Base-by-base conservation (phyloP, 35 echinoderm and acorn worm species). In the Amphiura filiformis region DNA sequence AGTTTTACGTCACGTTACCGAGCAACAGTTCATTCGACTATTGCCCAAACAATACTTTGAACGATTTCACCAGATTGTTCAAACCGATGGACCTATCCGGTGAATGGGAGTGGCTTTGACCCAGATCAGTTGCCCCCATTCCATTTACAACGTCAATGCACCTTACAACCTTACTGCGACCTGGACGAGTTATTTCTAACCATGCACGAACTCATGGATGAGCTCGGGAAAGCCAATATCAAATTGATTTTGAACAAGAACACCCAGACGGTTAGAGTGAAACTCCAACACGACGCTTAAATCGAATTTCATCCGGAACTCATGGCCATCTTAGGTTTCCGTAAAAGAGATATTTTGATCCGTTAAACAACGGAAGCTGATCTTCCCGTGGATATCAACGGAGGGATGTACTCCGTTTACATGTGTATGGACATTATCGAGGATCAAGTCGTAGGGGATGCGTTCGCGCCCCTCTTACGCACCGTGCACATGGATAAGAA, bases 41-140 rank as follows among this genome's bases (percentile, higher is more conserved):
- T 41, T 87, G 37, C 65, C 84, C 84, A 4, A 31, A 77, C 13
- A 77, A 77, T 31, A 78, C 70, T n/a, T 57, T 85, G 14, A 85
- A 41, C 11, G 65, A 56, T 85, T 85, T 33, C 36, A 87, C 84
- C 15, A 77, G 77, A 77, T 40, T 87, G 37, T 14, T 57, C 2
- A 76, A 56, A 28, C 70, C 84, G 1, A 39, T 87, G 5, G 22
- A 31, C 1, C 35, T 87, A 20, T 15, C 26, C 32, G 84, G 84
- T 36, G 65, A 87, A 38, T 87, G 75, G 57, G 84, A 87, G 65
- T 38, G 5, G 40, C 32, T 23, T 81, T 88, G 78, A 33, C 57
- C 23, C 76, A 88, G 32, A 88, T 88, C 13, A 79, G 47, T 31
- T 88, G 61, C 57, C 86, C 86, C 18, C 86, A 88, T 81, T 81